Percentiles rank a stretch among this genome's conserved stretches.
phyloP scores from a whole-genome alignment of 2,113 vertebrate genomes.

The Arizona elegans region DNA sequence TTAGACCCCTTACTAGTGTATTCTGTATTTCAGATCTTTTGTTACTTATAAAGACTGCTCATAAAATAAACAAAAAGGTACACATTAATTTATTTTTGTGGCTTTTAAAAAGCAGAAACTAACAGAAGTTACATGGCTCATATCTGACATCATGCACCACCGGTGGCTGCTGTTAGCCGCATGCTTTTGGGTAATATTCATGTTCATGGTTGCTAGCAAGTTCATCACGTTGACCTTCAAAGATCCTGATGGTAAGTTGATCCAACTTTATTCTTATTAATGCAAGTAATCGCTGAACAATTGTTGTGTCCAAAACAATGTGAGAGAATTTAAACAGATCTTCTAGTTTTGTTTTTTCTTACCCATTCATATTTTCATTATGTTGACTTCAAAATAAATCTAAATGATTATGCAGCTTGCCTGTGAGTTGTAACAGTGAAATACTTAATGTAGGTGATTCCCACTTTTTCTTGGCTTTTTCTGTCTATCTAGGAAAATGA shows the following conservation, averaged over 20 bases:
- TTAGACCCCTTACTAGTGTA: not conserved
- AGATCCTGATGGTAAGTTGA: conserved; percentile 80
- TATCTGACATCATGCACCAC: conserved; percentile 86
- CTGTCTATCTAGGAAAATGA: not conserved
- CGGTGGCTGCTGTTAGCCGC: conserved; percentile 93
- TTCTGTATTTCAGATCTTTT: not conserved
- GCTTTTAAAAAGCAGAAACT: conserved; percentile 62
- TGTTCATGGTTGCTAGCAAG: conserved; percentile 94
- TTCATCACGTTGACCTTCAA: conserved; percentile 87
- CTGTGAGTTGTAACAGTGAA: not conserved
- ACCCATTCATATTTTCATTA: not conserved
- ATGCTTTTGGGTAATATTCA: conserved; percentile 96
- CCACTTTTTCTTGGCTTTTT: not conserved
- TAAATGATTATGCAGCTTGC: not conserved
- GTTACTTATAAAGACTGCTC: not conserved
- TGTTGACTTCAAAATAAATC: not conserved
- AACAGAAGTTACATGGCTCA: conserved; percentile 61
- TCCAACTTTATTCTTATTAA: conserved; percentile 14
- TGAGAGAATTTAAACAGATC: not conserved
- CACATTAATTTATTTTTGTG: conserved; percentile 18
- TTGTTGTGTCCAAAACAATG: not conserved
- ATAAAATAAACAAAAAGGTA: not conserved
- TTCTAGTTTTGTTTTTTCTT: not conserved
- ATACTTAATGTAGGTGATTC: not conserved
- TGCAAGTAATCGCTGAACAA: not conserved